Conservation (phyloP, 2,888 invertebrate genomes). For the Scotopteryx bipunctaria region DNA sequence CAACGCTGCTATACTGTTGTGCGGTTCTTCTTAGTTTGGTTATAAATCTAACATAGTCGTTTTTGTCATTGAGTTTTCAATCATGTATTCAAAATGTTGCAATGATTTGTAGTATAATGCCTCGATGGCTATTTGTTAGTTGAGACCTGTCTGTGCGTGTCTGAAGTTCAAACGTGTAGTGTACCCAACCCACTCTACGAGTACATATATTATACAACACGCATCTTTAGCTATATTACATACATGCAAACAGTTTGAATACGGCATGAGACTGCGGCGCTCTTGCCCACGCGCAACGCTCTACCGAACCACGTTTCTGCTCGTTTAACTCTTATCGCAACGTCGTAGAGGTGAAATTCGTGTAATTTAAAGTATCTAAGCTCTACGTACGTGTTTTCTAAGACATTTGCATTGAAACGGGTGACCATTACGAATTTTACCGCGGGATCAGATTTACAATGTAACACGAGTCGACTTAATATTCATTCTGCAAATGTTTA, state of each 20-base stretch:
- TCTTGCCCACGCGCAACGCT: conserved; percentile 43
- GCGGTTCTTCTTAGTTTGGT: too few species aligned
- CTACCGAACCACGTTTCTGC: conserved; percentile 31
- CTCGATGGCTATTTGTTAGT: conserved; percentile 34
- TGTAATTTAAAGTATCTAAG: conserved; percentile 15
- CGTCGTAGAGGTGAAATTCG: conserved; percentile 27
- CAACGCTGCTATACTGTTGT: too few species aligned
- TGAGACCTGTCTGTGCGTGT: conserved; percentile 34
- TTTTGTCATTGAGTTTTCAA: conserved; percentile 22
- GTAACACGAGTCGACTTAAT: conserved; percentile 24
- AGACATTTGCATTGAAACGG: conserved; percentile 48
- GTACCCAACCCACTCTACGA: too few species aligned
- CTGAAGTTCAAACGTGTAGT: conserved; percentile 78
- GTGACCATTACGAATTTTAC: conserved; percentile 43
- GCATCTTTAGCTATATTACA: conserved; percentile 35
- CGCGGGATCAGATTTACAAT: conserved; percentile 31
- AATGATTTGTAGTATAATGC: conserved; percentile 25
- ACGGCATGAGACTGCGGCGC: conserved; percentile 42
- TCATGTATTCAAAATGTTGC: conserved; percentile 29
- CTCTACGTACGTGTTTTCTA: conserved; percentile 35
- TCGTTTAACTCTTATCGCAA: conserved; percentile 18
- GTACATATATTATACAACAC: too few species aligned
- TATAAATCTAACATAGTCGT: conserved; percentile 10
- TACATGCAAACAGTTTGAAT: conserved; percentile 36
- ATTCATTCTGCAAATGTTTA: conserved; percentile 11